phyloP scores from a whole-genome alignment of 2,113 vertebrate genomes.

The Eubucco bourcierii region DNA sequence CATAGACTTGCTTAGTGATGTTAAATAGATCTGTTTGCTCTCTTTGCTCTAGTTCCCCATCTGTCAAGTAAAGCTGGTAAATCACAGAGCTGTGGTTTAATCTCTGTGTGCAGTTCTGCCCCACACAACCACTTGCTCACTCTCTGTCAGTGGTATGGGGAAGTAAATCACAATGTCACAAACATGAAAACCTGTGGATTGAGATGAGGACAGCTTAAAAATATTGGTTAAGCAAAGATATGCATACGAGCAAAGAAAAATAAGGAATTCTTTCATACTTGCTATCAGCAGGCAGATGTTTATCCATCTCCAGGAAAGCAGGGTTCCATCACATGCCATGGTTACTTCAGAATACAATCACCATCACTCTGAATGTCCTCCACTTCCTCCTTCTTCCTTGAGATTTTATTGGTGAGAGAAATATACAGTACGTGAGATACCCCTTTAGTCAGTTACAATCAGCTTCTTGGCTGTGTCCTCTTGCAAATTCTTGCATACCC shows the following conservation, averaged over 20 bases:
- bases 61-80: neutral
- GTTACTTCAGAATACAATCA: neutral
- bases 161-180: neutral
- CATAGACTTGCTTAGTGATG: neutral
- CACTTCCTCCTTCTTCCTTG: neutral
- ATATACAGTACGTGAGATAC: neutral
- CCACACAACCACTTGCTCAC: neutral
- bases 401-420: neutral
- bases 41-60: neutral
- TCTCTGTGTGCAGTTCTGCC: neutral
- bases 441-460: neutral
- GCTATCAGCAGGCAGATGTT: neutral
- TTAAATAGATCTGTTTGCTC: neutral
- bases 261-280: neutral
- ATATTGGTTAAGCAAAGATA: neutral
- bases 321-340: fast-evolving
- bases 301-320: neutral
- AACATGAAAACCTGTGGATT: neutral
- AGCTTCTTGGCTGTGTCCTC: fast-evolving
- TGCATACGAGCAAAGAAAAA: neutral
- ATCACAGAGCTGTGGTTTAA: neutral
- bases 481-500: neutral
- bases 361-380: fast-evolving
- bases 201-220: neutral
- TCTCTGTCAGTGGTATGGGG: no score